A percentile compares a stretch with the other conserved stretches of the same genome.
phyloP scores from a whole-genome alignment of 2,888 invertebrate genomes.

The Corbicula japonica region DNA sequence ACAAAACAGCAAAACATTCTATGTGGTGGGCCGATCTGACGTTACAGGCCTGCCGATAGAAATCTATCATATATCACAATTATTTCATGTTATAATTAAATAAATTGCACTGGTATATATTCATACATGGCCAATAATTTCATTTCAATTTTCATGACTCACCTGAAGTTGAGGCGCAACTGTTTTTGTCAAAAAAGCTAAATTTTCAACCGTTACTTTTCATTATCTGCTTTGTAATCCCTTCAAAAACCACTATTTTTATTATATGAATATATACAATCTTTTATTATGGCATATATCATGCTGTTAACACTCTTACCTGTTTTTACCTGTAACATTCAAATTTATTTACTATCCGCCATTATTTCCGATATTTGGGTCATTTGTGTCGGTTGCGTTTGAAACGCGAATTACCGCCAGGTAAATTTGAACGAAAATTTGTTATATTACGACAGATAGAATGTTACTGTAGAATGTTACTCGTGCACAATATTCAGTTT shows the following conservation, averaged over 20 bases:
- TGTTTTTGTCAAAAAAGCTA: background rate
- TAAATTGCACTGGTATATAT: no score
- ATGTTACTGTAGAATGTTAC: no score
- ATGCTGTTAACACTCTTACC: conserved; percentile 19
- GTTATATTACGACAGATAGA: no score
- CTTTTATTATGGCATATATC: conserved; percentile 12
- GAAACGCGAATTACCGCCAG: conserved; percentile 1
- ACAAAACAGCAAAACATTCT: no score
- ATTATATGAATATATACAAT: conserved; percentile 5
- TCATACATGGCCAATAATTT: background rate
- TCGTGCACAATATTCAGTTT: no score
- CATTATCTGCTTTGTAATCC: background rate
- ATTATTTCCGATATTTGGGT: background rate
- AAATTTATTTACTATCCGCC: conserved; percentile 12
- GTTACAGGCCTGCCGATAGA: no score
- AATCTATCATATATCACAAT: no score
- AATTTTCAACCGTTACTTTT: background rate
- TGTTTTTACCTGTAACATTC: conserved; percentile 37
- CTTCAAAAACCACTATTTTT: background rate
- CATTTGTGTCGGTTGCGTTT: background rate
- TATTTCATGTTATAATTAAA: no score
- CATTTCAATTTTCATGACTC: background rate
- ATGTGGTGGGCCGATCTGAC: no score
- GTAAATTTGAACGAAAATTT: conserved; percentile 19
- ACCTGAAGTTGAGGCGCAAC: background rate